Base-by-base conservation (phyloP, 2,113 vertebrate species). In the Hippocampus guttulatus region DNA sequence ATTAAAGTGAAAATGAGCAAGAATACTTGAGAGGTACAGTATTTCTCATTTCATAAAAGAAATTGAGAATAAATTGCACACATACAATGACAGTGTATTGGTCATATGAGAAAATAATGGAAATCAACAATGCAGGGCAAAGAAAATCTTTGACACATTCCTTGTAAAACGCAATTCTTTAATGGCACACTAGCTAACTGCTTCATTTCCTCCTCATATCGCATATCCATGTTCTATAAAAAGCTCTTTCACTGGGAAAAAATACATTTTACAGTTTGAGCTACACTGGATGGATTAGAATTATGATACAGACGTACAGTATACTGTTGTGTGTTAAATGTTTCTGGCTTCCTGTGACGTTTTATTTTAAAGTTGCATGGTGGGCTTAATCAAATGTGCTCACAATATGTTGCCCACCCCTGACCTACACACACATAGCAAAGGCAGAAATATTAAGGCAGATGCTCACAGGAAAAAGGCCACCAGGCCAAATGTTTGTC, bases 361-460 rank as follows among this genome's bases (percentile, higher is more conserved):
- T 15, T 18, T 1, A 30, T 61, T 33, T 61, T 18, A 33, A 16
- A 33, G 16, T 33, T 33, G 7, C 16, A 61, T 61, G 58, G 7
- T 23, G 10, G 27, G 5, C 27, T 12, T 12, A 3, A 27, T 33
- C 2, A 33, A 30, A 60, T 61, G 27, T 2, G 14, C 25, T 6
- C 12, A 12, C 23, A 58, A 14, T 21, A 25, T 11, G 1, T 57
- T 58, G 55, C 12, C 11, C 23, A 25, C 25, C 12, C 25, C 15
- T 76, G 84, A 75, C 77, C 83, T 87, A 88, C 54, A 84, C 79
- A 84, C 80, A 85, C 82, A 76, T 9, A 78, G 69, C 78, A 89
- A 88, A 85, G 40, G 79, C 85, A 84, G 79, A 88, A 85, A 84
- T 79, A 84, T 90, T 88, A 92, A 93, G 92, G 92, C 92, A 92